phyloP scores from a whole-genome alignment of 23 tunicate genomes.

The Oikopleura albicans region DNA sequence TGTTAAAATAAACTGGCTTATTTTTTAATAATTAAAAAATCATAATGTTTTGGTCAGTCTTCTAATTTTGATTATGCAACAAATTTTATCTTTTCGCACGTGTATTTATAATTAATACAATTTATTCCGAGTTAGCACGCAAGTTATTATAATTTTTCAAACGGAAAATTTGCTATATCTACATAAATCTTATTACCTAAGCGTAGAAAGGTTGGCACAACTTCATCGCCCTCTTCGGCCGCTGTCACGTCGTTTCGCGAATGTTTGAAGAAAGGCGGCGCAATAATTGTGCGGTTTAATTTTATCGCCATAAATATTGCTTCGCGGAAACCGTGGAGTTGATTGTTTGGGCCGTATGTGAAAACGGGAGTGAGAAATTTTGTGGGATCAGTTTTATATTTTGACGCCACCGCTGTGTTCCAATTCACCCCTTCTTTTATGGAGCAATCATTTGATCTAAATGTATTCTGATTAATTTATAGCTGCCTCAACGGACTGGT shows the following conservation, averaged over 20 bases:
- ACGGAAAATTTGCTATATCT: too few species aligned
- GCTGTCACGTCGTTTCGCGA: background rate
- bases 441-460: background rate
- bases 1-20: too few species aligned
- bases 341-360: conserved; percentile 15
- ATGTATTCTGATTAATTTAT: background rate
- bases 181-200: background rate
- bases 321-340: conserved; percentile 1
- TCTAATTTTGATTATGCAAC: too few species aligned
- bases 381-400: background rate
- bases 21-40: too few species aligned
- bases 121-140: too few species aligned
- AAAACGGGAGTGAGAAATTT: conserved; percentile 8
- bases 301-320: background rate
- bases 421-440: conserved; percentile 8
- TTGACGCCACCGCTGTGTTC: background rate
- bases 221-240: background rate
- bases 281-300: background rate
- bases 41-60: too few species aligned
- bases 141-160: too few species aligned
- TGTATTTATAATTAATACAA: too few species aligned
- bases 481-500: too few species aligned
- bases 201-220: background rate
- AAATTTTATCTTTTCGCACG: too few species aligned
- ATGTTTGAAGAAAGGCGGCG: conserved; percentile 15